A percentile compares a stretch with the other conserved stretches of the same genome.
Conservation (phyloP, 2,113 vertebrate species). For the Numenius arquata region DNA sequence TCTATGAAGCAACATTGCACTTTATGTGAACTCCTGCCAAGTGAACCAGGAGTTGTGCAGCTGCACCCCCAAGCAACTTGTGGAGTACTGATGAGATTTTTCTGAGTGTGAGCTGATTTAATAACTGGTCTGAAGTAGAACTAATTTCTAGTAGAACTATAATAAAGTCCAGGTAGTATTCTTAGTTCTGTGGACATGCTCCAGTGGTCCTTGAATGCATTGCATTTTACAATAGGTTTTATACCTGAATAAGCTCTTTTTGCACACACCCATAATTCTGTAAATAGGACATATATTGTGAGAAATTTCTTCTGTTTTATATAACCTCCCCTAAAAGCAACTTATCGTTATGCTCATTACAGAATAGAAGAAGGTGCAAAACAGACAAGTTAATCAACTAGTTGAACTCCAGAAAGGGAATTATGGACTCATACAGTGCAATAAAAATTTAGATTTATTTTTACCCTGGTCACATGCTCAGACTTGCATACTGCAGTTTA, state of each 20-base stretch:
- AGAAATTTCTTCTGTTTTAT: not conserved
- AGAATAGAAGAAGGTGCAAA: not conserved
- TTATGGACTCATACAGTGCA: not conserved
- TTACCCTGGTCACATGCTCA: not conserved
- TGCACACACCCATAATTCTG: not conserved
- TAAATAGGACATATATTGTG: not conserved
- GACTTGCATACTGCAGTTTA: not conserved
- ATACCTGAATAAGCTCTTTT: not conserved
- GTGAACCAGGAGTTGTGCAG: not conserved
- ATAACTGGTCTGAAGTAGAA: not conserved
- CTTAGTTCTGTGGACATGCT: not conserved
- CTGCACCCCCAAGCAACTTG: not conserved
- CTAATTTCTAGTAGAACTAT: not conserved
- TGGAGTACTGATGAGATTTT: not conserved
- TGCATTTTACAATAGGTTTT: not conserved
- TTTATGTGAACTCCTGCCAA: not conserved
- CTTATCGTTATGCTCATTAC: not conserved
- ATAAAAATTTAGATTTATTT: not conserved
- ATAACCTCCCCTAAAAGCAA: not conserved
- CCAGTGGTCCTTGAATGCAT: not conserved
- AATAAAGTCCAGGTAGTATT: not conserved
- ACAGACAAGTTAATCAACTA: not conserved
- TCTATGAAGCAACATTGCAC: rapidly evolving
- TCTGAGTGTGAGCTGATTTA: not conserved
- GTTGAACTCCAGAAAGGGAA: not conserved